phyloP scores from a whole-genome alignment of 2,113 vertebrate species.

The Oophaga pumilio region DNA sequence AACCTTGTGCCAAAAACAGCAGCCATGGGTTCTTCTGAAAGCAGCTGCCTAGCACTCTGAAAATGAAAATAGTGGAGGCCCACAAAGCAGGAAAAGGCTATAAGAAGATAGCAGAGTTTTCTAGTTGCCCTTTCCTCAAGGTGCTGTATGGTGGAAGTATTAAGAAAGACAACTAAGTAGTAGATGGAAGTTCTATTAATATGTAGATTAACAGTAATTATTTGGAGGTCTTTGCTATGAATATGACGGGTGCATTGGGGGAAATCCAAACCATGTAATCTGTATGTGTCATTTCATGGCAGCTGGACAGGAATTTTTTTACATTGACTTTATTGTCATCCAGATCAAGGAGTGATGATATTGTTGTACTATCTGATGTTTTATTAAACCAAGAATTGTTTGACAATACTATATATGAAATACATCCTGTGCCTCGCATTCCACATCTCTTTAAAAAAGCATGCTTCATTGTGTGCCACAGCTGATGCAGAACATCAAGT shows the following conservation, averaged over 20 bases:
- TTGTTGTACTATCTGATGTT: slow-evolving; percentile 11
- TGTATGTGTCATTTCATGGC: not conserved
- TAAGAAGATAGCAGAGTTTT: too few species aligned
- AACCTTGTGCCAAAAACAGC: too few species aligned
- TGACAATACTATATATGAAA: not conserved
- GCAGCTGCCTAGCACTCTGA: too few species aligned
- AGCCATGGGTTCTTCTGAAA: too few species aligned
- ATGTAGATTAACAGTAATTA: not conserved
- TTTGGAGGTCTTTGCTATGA: not conserved
- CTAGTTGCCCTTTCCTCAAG: too few species aligned
- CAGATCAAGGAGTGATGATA: not conserved
- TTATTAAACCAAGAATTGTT: not conserved
- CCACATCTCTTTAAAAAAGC: too few species aligned
- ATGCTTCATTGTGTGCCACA: too few species aligned
- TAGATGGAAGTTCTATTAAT: slow-evolving; percentile 6
- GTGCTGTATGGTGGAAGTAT: too few species aligned
- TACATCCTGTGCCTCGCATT: not conserved
- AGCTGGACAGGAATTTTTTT: not conserved
- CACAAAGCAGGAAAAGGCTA: too few species aligned
- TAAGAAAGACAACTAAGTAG: not conserved
- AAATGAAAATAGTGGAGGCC: too few species aligned
- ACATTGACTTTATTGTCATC: not conserved
- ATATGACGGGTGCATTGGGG: not conserved
- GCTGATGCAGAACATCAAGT: too few species aligned
- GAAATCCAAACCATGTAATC: not conserved